phyloP scores from a whole-genome alignment of 2,113 vertebrate genomes.

The Mesembrinibis cayennensis region DNA sequence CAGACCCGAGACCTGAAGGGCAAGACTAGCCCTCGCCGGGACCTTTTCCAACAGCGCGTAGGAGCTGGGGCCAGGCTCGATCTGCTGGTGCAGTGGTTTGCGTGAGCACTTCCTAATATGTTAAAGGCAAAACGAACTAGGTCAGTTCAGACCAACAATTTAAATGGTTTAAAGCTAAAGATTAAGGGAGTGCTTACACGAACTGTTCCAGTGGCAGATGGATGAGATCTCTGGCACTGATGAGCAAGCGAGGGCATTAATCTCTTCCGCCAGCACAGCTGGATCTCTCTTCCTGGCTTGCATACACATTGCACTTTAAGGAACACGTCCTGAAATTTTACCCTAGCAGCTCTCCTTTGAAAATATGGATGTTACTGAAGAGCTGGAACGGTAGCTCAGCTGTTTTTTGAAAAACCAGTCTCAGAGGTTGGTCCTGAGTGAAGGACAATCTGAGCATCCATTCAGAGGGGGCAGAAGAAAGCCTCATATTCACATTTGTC shows the following conservation, averaged over 20 bases:
- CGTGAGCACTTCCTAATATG: neutral
- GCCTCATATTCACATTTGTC: neutral
- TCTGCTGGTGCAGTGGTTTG: neutral
- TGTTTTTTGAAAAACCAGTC: neutral
- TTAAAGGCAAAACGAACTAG: neutral
- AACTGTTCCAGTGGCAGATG: slow-evolving; percentile 4
- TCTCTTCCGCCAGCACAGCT: slow-evolving; percentile 16
- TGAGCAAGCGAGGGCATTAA: neutral
- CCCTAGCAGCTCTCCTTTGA: neutral
- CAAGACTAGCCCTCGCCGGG: neutral
- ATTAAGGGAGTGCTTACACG: slow-evolving; percentile 47
- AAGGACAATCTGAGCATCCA: neutral
- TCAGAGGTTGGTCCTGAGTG: neutral
- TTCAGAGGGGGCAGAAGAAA: neutral
- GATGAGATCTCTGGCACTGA: neutral
- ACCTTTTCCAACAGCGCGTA: neutral
- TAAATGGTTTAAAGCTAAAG: slow-evolving; percentile 47
- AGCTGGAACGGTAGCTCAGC: neutral
- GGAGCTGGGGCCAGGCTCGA: neutral
- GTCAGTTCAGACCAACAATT: slow-evolving; percentile 44
- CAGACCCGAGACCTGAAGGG: neutral
- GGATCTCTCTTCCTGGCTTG: neutral
- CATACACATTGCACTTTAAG: neutral
- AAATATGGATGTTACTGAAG: neutral
- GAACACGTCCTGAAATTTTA: neutral